Evolutionary conservation across 2,888 invertebrate species (phyloP).

Genomic region (Drosophila seclusa): DNA sequence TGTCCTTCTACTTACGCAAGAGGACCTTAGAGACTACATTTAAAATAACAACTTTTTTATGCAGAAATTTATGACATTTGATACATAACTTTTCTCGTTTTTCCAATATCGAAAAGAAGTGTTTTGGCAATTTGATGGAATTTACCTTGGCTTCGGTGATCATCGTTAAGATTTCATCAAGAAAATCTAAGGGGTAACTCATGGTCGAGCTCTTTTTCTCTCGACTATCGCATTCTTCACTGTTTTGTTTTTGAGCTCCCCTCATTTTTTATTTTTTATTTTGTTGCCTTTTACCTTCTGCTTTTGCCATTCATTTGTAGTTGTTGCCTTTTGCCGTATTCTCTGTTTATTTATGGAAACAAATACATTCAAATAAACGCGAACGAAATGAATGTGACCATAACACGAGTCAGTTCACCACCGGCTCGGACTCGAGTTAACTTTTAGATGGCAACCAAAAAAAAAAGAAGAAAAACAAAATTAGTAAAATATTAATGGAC

Average conservation of each 20-base stretch:
- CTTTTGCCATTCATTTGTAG: slow-evolving; percentile 32
- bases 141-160: background rate
- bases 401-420: slow-evolving; percentile 62
- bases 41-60: background rate
- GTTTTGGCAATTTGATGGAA: background rate
- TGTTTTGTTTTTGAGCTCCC: background rate
- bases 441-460: slow-evolving; percentile 12
- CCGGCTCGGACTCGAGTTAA: background rate
- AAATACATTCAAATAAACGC: slow-evolving; percentile 69
- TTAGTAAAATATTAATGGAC: slow-evolving; percentile 76
- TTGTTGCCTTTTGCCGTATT: slow-evolving; percentile 9
- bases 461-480: slow-evolving; percentile 35
- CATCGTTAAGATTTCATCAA: too few species aligned
- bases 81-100: background rate
- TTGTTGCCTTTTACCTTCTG: slow-evolving; percentile 26
- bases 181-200: background rate
- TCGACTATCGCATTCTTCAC: background rate
- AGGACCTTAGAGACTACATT: background rate
- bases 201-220: background rate
- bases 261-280: background rate
- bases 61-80: background rate
- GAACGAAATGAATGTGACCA: slow-evolving; percentile 59
- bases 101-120: background rate
- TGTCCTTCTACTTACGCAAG: background rate
- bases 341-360: slow-evolving; percentile 71